Evolutionary conservation across 2,888 invertebrate species (phyloP).

Genomic region (Pseudolycoriella hygida): DNA sequence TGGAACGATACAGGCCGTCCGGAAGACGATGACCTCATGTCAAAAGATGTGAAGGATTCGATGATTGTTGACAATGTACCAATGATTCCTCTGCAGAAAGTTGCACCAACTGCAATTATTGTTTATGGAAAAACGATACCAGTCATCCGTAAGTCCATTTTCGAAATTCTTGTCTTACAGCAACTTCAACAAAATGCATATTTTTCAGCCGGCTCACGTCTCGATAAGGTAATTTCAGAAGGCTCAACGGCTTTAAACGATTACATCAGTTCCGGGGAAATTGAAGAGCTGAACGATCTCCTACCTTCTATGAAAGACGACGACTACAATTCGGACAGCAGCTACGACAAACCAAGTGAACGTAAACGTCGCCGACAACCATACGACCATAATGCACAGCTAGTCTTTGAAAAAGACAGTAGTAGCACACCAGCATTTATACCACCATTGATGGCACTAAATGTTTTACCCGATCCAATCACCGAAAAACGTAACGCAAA

Average conservation of each 20-base stretch:
- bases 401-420: constrained; percentile 16
- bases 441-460: constrained; percentile 20
- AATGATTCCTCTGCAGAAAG: constrained; percentile 58
- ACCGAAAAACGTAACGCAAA: not conserved
- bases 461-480: constrained; percentile 18
- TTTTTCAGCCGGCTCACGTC: constrained; percentile 45
- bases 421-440: constrained; percentile 16
- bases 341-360: not conserved
- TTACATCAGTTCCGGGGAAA: constrained; percentile 60
- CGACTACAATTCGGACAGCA: not conserved
- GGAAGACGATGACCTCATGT: constrained; percentile 30
- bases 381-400: constrained; percentile 24
- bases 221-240: constrained; percentile 58
- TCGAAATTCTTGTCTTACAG: not conserved
- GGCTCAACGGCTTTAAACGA: constrained; percentile 61
- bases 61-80: constrained; percentile 54
- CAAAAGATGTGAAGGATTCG: constrained; percentile 41
- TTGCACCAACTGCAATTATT: constrained; percentile 62
- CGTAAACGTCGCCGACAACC: constrained; percentile 23
- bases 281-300: constrained; percentile 62
- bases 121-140: constrained; percentile 68
- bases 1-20: constrained; percentile 68
- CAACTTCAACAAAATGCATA: not conserved
- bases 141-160: constrained; percentile 42
- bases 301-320: constrained; percentile 44